phyloP scores from a whole-genome alignment of 2,797 vertebrate genomes.

The Pangasius larnaudii region DNA sequence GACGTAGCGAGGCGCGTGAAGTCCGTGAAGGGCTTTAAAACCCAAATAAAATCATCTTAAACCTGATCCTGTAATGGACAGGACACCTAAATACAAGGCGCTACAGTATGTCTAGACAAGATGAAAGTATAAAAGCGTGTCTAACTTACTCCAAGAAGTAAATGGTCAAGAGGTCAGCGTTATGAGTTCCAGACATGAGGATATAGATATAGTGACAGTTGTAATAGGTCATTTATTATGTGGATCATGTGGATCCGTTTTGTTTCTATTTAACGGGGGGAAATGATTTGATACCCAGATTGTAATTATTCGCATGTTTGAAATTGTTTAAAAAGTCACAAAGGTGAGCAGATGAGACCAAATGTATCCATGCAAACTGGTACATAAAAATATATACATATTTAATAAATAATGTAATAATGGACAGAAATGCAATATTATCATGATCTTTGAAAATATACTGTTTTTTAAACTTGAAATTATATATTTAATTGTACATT shows the following conservation, averaged over 20 bases:
- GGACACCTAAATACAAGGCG: constrained; percentile 11
- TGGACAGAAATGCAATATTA: not conserved
- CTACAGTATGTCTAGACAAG: not conserved
- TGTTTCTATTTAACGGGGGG: not conserved
- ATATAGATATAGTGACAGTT: not conserved
- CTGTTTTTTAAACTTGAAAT: too few relatives aligned
- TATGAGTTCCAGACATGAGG: not conserved
- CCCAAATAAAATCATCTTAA: constrained; percentile 2
- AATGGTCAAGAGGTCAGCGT: not conserved
- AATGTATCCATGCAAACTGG: not conserved
- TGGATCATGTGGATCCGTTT: too few relatives aligned
- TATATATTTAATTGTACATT: not conserved
- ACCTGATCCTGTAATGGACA: constrained; percentile 22
- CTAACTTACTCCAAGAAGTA: not conserved
- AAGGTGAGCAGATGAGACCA: not conserved
- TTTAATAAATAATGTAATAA: not conserved
- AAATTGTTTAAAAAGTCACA: not conserved
- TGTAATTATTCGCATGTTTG: not conserved
- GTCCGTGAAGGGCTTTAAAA: not conserved
- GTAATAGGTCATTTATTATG: not conserved
- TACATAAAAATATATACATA: not conserved
- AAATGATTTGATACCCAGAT: not conserved
- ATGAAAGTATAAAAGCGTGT: not conserved
- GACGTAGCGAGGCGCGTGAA: not conserved
- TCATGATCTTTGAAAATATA: not conserved